Percentiles rank a stretch among this genome's conserved stretches.
Conservation (phyloP, 2,888 invertebrate genomes). For the Sesia bembeciformis region DNA sequence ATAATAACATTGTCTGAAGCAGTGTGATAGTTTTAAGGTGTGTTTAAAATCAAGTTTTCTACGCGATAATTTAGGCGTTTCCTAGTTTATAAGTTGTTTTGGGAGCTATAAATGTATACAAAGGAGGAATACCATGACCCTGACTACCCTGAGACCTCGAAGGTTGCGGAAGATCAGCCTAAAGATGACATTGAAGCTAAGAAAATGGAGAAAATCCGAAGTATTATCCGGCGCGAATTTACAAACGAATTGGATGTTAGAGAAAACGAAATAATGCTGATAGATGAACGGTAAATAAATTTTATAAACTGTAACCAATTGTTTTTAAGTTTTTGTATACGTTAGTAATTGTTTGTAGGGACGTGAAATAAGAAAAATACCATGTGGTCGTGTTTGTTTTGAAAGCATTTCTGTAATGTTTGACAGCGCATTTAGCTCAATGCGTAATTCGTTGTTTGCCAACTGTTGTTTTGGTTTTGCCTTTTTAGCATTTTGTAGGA, state of each 20-base stretch:
- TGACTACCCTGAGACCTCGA: conserved; percentile 61
- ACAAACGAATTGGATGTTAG: conserved; percentile 78
- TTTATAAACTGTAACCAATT: neutral
- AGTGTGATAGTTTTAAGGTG: too few species aligned
- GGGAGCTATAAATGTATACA: conserved; percentile 40
- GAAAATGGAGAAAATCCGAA: conserved; percentile 66
- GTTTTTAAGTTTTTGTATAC: too few species aligned
- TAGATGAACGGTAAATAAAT: conserved; percentile 76
- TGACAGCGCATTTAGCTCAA: too few species aligned
- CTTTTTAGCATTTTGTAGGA: too few species aligned
- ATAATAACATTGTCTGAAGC: too few species aligned
- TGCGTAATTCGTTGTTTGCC: too few species aligned
- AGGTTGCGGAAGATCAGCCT: conserved; percentile 31
- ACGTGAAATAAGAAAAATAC: neutral
- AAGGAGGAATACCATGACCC: conserved; percentile 75
- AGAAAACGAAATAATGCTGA: conserved; percentile 80
- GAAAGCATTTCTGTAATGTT: too few species aligned
- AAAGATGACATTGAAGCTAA: conserved; percentile 41
- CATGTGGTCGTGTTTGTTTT: neutral
- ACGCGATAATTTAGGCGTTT: conserved; percentile 9
- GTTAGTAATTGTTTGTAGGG: too few species aligned
- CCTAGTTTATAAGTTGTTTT: conserved; percentile 19
- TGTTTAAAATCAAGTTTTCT: too few species aligned
- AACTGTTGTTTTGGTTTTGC: too few species aligned
- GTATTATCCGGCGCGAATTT: conserved; percentile 82